phyloP scores from a whole-genome alignment of 2,113 vertebrate genomes.

The Amazona vittata region DNA sequence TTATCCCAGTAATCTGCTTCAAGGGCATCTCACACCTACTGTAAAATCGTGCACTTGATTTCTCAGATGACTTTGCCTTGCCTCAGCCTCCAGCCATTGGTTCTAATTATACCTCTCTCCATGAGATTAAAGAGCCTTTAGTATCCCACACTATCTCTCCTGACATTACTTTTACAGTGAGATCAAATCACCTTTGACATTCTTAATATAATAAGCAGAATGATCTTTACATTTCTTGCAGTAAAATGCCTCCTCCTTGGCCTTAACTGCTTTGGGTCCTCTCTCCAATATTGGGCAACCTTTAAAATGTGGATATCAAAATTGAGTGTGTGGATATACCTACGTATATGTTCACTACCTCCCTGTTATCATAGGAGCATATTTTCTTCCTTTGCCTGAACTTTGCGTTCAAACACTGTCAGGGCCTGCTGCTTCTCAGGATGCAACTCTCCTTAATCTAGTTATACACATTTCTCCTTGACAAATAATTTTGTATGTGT shows the following conservation, averaged over 20 bases:
- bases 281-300: background rate
- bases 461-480: background rate
- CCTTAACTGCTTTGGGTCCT: background rate
- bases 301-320: background rate
- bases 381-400: background rate
- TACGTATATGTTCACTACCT: background rate
- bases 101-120: constrained; percentile 43
- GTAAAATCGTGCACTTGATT: background rate
- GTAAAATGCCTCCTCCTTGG: background rate
- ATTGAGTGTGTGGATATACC: background rate
- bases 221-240: constrained; percentile 5
- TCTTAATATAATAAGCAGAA: constrained; percentile 16
- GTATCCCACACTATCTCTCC: background rate
- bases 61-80: constrained; percentile 17
- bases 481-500: background rate
- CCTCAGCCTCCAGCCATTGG: constrained; percentile 35
- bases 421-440: background rate
- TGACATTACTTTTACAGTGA: constrained; percentile 19
- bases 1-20: background rate
- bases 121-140: constrained; percentile 38
- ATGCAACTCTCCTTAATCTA: background rate
- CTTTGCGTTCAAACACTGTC: background rate
- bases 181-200: constrained; percentile 42
- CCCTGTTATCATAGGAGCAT: background rate
- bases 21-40: background rate